Evolutionary conservation across 2,888 invertebrate genomes (phyloP).

Genomic region (Mesopsocus fuscifrons): DNA sequence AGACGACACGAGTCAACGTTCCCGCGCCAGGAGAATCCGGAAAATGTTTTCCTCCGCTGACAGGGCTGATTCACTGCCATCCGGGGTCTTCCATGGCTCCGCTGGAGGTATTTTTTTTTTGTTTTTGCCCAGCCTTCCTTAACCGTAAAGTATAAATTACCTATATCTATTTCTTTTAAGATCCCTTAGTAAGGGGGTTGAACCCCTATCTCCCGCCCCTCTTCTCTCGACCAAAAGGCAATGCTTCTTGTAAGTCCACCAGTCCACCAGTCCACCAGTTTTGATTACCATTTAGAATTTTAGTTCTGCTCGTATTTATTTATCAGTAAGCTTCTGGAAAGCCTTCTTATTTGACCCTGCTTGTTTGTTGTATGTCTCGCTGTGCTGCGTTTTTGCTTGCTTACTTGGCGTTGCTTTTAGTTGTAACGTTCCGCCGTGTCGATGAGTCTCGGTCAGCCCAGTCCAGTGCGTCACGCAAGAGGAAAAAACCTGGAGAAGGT

Average conservation of each 20-base stretch:
- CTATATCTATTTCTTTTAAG: too few relatives aligned
- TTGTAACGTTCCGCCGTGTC: constrained; percentile 69
- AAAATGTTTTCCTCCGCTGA: constrained; percentile 20
- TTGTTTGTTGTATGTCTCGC: too few relatives aligned
- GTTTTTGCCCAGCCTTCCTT: too few relatives aligned
- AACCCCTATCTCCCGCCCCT: too few relatives aligned
- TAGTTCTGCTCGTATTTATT: constrained; percentile 16
- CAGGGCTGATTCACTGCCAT: constrained; percentile 23
- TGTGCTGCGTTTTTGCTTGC: constrained; percentile 21
- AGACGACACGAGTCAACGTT: constrained; percentile 20
- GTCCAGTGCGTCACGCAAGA: constrained; percentile 35
- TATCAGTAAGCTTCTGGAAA: constrained; percentile 19
- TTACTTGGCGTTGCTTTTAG: constrained; percentile 29
- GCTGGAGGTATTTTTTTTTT: constrained; percentile 25
- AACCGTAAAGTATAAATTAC: too few relatives aligned
- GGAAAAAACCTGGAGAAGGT: constrained; percentile 56
- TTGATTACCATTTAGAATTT: too few relatives aligned
- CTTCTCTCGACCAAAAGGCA: too few relatives aligned
- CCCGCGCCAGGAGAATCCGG: constrained; percentile 20
- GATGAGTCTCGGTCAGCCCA: constrained; percentile 21
- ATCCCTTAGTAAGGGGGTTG: too few relatives aligned
- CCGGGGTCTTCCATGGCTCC: constrained; percentile 28
- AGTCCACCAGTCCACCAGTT: too few relatives aligned
- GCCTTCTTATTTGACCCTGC: constrained; percentile 22
- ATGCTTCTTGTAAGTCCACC: too few relatives aligned